Conservation (phyloP, 2,113 vertebrate species). For the Vidua macroura region DNA sequence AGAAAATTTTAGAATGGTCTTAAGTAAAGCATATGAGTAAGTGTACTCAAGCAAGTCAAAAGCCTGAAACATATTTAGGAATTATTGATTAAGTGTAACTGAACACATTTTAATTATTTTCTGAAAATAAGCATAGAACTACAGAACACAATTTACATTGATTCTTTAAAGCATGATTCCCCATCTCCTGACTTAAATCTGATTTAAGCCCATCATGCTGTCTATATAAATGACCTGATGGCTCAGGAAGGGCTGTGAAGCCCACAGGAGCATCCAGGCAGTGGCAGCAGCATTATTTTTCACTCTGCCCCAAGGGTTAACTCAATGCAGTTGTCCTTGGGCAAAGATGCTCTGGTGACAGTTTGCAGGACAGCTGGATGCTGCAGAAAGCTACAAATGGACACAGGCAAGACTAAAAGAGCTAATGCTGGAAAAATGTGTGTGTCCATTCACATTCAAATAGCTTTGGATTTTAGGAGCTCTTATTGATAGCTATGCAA, state of each 20-base stretch:
- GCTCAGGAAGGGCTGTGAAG: background rate
- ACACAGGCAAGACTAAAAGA: background rate
- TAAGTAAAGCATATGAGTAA: background rate
- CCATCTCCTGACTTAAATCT: background rate
- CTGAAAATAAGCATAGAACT: background rate
- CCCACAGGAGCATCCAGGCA: background rate
- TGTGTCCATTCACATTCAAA: background rate
- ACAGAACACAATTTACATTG: background rate
- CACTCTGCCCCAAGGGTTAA: background rate
- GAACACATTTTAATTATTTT: background rate
- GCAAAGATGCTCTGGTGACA: background rate
- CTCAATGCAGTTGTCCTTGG: rapidly evolving
- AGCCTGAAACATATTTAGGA: background rate
- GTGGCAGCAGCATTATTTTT: background rate
- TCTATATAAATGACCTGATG: background rate
- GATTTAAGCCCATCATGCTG: background rate
- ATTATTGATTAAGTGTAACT: background rate
- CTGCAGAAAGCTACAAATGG: background rate
- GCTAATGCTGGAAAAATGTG: rapidly evolving
- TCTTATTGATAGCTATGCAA: background rate
- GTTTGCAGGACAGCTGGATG: background rate
- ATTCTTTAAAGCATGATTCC: background rate
- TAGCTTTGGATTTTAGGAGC: background rate
- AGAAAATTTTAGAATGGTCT: background rate
- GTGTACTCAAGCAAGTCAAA: background rate